phyloP scores from a whole-genome alignment of 2,888 invertebrate genomes.

The Cheilosia vulpina region DNA sequence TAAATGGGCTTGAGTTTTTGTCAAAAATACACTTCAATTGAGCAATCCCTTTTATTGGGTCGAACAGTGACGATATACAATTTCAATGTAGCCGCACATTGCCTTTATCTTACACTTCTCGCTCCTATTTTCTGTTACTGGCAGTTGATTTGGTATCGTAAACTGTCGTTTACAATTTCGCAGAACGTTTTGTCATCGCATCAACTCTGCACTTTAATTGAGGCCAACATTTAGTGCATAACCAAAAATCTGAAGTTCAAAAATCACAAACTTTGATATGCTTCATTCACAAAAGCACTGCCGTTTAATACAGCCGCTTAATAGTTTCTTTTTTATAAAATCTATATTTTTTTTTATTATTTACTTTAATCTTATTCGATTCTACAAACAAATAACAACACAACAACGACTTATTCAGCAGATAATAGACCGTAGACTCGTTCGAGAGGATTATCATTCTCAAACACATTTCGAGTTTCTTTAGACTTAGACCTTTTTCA shows the following conservation, averaged over 20 bases:
- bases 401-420: constrained; percentile 38
- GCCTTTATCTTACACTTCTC: no score
- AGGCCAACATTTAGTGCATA: not conserved
- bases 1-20: no score
- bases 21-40: no score
- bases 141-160: no score
- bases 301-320: constrained; percentile 61
- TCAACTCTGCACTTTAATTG: no score
- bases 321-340: constrained; percentile 15
- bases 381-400: constrained; percentile 5
- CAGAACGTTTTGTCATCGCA: no score
- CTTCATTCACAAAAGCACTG: constrained; percentile 59
- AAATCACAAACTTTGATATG: constrained; percentile 43
- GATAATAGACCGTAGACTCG: constrained; percentile 9
- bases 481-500: constrained; percentile 5
- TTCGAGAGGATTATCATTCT: constrained; percentile 8
- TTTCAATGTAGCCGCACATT: no score
- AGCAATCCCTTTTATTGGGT: no score
- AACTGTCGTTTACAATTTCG: no score
- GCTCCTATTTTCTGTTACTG: no score
- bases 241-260: not conserved
- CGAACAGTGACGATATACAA: no score
- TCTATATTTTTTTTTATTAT: not conserved
- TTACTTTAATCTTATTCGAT: constrained; percentile 12
- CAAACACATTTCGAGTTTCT: not conserved